These are phyloP conservation scores for Echinometra lucunter DNA, from an alignment of 53 echinoderm and acorn worm species.

Conservation along the genomic window DNA sequence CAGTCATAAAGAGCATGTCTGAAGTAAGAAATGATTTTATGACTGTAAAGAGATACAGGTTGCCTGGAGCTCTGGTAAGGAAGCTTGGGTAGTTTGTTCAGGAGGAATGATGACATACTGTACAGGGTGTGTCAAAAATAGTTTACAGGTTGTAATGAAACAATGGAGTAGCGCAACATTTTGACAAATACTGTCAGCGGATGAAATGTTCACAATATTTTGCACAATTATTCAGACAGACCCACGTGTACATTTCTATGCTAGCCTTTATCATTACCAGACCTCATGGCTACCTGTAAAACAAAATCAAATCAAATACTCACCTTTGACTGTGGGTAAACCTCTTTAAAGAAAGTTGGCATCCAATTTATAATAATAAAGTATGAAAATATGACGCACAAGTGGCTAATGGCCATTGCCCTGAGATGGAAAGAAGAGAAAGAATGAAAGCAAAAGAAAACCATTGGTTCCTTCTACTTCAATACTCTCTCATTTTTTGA, in stretches of 20 bases:
- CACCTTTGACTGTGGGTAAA: conserved; percentile 89
- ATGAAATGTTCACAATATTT: too few species aligned
- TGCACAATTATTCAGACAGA: too few species aligned
- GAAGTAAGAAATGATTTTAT: background rate
- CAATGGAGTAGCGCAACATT: background rate
- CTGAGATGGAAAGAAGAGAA: conserved; percentile 64
- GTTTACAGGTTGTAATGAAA: too few species aligned
- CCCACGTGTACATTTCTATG: background rate
- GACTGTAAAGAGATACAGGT: background rate
- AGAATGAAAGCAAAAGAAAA: conserved; percentile 25
- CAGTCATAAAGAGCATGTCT: background rate
- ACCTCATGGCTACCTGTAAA: background rate
- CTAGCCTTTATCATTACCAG: background rate
- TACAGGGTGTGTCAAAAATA: too few species aligned
- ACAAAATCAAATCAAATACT: background rate
- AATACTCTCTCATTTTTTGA: background rate
- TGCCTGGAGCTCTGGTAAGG: background rate
- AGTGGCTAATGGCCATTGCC: conserved; percentile 79
- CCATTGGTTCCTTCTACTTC: background rate
- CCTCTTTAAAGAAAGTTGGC: conserved; percentile 95
- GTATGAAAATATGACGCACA: conserved; percentile 84
- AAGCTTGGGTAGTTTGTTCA: background rate
- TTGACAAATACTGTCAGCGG: too few species aligned
- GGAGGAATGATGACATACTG: too few species aligned
- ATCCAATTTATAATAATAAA: conserved; percentile 89